Conservation (phyloP, 2,113 vertebrate genomes). For the Melanotaenia duboulayi region DNA sequence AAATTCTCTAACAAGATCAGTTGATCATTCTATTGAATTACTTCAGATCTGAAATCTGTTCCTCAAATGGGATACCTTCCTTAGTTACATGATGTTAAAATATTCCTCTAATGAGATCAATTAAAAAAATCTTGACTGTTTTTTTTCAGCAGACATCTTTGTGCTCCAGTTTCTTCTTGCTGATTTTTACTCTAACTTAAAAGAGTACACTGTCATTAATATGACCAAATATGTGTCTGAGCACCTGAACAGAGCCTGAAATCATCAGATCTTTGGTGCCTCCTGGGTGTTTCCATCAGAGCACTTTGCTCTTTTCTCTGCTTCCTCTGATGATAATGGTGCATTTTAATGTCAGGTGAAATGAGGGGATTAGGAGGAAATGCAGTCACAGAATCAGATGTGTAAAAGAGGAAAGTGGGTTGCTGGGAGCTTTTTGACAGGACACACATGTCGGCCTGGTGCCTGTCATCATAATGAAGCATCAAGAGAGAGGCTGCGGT, state of each 20-base stretch:
- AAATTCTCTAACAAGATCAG: too few species aligned
- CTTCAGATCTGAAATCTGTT: neutral
- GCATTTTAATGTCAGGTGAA: conserved; percentile 30
- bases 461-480: conserved; percentile 65
- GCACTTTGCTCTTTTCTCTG: conserved; percentile 1
- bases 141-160: conserved; percentile 31
- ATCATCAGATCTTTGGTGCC: conserved; percentile 7
- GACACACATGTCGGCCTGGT: conserved; percentile 26
- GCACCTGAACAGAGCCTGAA: neutral
- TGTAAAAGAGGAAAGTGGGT: conserved; percentile 19
- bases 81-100: conserved; percentile 30
- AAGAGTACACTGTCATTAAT: conserved; percentile 21
- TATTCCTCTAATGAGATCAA: conserved; percentile 25
- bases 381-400: conserved; percentile 15
- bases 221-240: neutral
- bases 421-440: conserved; percentile 26
- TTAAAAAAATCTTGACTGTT: conserved; percentile 3
- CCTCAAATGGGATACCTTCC: conserved; percentile 1
- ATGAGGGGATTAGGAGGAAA: neutral
- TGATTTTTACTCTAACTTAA: neutral
- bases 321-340: conserved; percentile 10
- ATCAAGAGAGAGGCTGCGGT: conserved; percentile 42
- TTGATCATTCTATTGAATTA: too few species aligned
- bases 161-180: conserved; percentile 20
- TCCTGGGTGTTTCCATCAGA: neutral